Percentiles rank a stretch among this genome's conserved stretches.
Evolutionary conservation across 92 coral and sea anemone genomes (phyloP).

Genomic region (Paragorgia papillata): DNA sequence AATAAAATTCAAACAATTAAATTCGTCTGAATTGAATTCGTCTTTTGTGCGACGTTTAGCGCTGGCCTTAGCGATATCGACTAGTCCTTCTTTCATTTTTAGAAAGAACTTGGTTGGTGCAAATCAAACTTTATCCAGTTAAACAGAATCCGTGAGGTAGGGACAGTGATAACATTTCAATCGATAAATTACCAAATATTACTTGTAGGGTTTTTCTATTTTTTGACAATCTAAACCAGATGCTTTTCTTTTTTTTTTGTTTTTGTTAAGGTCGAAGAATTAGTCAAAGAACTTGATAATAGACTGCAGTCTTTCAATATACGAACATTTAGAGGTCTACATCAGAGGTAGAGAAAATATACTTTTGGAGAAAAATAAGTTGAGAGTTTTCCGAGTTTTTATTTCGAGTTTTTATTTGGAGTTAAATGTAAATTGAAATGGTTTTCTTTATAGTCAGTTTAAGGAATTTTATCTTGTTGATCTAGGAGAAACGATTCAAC

Average conservation of each 20-base stretch:
- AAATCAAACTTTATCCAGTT: constrained; percentile 64
- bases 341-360: constrained; percentile 60
- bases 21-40: too few species aligned
- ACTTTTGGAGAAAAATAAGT: neutral
- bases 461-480: too few species aligned
- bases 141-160: constrained; percentile 85
- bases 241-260: too few species aligned
- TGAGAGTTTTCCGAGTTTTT: too few species aligned
- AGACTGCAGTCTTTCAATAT: constrained; percentile 77
- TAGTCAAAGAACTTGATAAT: constrained; percentile 73
- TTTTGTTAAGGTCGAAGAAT: constrained; percentile 74
- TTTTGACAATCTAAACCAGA: too few species aligned
- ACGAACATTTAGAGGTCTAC: constrained; percentile 65
- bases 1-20: too few species aligned
- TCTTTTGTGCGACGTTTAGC: too few species aligned
- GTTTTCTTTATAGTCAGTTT: neutral
- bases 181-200: neutral
- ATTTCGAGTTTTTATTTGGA: too few species aligned
- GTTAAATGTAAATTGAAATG: too few species aligned
- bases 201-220: too few species aligned
- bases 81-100: too few species aligned
- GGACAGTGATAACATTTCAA: neutral
- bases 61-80: too few species aligned
- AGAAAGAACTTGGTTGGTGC: constrained; percentile 80
- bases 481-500: constrained; percentile 56